Base-by-base conservation (phyloP, 2,113 vertebrate species). In the Aldabrachelys gigantea region DNA sequence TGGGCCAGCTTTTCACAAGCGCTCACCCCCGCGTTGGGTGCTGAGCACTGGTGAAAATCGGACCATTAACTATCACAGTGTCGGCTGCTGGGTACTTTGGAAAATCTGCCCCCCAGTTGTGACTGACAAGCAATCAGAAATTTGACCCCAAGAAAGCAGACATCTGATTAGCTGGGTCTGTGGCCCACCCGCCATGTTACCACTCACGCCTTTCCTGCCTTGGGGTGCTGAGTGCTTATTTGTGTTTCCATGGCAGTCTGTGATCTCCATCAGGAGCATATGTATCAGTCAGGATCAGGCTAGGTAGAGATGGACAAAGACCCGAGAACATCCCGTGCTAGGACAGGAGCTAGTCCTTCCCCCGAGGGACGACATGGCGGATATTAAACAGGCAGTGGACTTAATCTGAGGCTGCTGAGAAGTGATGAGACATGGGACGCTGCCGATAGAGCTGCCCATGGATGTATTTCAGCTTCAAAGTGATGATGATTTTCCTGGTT, bases 301-400 rank as follows among this genome's bases (percentile, higher is more conserved):
- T 1, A 86, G 82, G n/a, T 5, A 76, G 94, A 93, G 96, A 81
- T 91, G 95, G 94, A 95, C 96, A 96, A 97, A 95, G 92, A 89
- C 82, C 93, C n/a, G 82, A 96, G 97, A 94, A 96, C 95, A 95
- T 92, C 96, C 92, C 97, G 90, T 96, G 94, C 96, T 96, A 96
- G 95, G 97, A 95, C 95, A 97, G 96, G 96, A 97, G 96, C 57
- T 6, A 29, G 96, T 84, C 94, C 93, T 93, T 87, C 90, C 97
- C 94, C 53, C 8, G 2, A 59, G 96, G 94, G 94, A 80, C 90
- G 83, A 96, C 29, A 3, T 13, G 5, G 88, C 85, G 88, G 96
- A 92, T 95, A 82, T 1, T 84, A 78, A 54, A 4, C 1, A 59
- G 89, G 80, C 85, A n/a, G 41, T 0, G 62, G 6, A 69, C 78